Conservation (phyloP, 2,113 vertebrate species). For the Grammatotria lemairii region DNA sequence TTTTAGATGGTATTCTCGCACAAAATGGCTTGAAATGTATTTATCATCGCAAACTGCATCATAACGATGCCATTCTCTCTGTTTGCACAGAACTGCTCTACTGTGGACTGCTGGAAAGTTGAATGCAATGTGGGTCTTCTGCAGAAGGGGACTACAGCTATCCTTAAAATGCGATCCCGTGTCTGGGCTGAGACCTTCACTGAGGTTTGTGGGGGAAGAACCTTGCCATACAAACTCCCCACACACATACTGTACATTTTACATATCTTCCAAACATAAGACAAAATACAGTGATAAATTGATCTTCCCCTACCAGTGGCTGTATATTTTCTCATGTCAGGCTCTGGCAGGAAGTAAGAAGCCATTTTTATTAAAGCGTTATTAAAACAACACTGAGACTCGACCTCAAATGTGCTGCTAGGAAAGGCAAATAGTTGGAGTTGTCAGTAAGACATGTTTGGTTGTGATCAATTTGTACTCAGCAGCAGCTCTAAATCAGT, state of each 20-base stretch:
- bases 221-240: background rate
- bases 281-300: background rate
- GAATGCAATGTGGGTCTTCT: constrained; percentile 77
- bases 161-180: constrained; percentile 79
- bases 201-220: constrained; percentile 66
- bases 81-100: constrained; percentile 75
- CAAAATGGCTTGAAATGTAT: background rate
- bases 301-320: background rate
- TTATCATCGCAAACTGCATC: background rate
- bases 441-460: background rate
- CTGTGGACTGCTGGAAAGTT: constrained; percentile 77
- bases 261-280: background rate
- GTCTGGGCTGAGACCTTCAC: constrained; percentile 83
- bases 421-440: background rate
- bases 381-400: background rate
- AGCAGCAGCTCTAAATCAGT: background rate
- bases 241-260: background rate
- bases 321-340: constrained; percentile 33
- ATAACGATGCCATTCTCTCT: background rate
- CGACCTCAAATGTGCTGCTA: background rate
- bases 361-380: background rate
- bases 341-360: background rate
- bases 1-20: background rate
- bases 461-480: constrained; percentile 1
- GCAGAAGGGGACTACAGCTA: constrained; percentile 75